Evolutionary conservation across 2,888 invertebrate species (phyloP).

Genomic region (Campoletis raptor): DNA sequence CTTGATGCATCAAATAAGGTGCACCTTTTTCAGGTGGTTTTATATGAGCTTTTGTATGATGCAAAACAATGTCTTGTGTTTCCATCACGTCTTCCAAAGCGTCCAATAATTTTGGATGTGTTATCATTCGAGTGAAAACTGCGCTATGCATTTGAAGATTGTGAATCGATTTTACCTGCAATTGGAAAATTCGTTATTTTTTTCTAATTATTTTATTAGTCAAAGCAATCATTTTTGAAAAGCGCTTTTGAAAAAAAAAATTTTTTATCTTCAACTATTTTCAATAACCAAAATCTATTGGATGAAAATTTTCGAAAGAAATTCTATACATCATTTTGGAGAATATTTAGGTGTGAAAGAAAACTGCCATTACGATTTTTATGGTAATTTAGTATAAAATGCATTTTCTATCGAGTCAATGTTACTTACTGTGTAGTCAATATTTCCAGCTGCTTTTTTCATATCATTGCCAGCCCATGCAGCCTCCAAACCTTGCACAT

Average conservation of each 20-base stretch:
- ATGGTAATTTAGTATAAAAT: too few relatives aligned
- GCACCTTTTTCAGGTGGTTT: constrained; percentile 88
- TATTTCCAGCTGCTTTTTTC: constrained; percentile 80
- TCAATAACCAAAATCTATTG: too few relatives aligned
- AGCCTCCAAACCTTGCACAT: constrained; percentile 85
- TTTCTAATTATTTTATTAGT: not conserved
- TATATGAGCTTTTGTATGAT: constrained; percentile 88
- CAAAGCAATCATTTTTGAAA: too few relatives aligned
- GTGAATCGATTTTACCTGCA: constrained; percentile 87
- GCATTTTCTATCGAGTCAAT: not conserved
- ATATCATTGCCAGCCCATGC: constrained; percentile 87
- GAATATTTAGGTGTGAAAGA: too few relatives aligned
- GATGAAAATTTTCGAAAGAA: too few relatives aligned
- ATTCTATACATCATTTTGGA: too few relatives aligned
- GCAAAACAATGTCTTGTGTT: constrained; percentile 86
- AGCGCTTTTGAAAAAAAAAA: too few relatives aligned
- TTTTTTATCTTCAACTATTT: too few relatives aligned
- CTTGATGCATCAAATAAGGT: constrained; percentile 88
- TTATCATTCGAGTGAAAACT: constrained; percentile 85
- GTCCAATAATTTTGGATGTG: constrained; percentile 86
- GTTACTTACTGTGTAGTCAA: constrained; percentile 79
- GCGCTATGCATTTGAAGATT: constrained; percentile 87
- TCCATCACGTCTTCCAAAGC: constrained; percentile 86
- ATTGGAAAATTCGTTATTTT: constrained; percentile 30
- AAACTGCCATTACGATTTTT: too few relatives aligned